These are phyloP conservation scores for Sciurus vulgaris DNA, from an alignment of 2,797 vertebrate species.

Conservation along the genomic window DNA sequence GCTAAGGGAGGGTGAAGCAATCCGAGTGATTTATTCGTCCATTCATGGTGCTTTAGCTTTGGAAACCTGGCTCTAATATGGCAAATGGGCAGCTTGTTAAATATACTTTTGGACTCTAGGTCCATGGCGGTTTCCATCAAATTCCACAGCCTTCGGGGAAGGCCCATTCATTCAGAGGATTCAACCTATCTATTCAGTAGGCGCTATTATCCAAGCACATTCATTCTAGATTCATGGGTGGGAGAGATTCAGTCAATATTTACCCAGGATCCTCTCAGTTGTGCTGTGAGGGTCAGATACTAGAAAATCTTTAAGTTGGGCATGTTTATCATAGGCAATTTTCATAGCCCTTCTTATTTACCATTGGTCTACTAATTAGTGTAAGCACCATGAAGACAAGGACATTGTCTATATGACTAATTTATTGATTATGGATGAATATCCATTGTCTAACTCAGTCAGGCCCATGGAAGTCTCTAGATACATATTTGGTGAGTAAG, in stretches of 20 bases:
- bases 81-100: slow-evolving; percentile 60
- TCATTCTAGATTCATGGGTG: slow-evolving; percentile 32
- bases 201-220: not conserved
- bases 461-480: not conserved
- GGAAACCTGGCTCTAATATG: slow-evolving; percentile 31
- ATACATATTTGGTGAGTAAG: not conserved
- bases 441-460: not conserved
- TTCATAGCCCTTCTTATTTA: slow-evolving; percentile 10
- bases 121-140: slow-evolving; percentile 65
- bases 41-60: slow-evolving; percentile 33
- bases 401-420: not conserved
- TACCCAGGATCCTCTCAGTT: slow-evolving; percentile 22
- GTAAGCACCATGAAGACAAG: not conserved
- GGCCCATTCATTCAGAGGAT: slow-evolving; percentile 38
- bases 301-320: slow-evolving; percentile 36
- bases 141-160: not conserved
- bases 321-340: not conserved
- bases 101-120: slow-evolving; percentile 61
- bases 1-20: not conserved
- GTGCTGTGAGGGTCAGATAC: not conserved
- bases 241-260: slow-evolving; percentile 53
- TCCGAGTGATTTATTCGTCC: not conserved
- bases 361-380: not conserved
- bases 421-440: not conserved
- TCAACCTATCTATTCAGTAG: slow-evolving; percentile 51